These are phyloP conservation scores for Drosophila histrio DNA, from an alignment of 2,888 invertebrate genomes.

Conservation along the genomic window DNA sequence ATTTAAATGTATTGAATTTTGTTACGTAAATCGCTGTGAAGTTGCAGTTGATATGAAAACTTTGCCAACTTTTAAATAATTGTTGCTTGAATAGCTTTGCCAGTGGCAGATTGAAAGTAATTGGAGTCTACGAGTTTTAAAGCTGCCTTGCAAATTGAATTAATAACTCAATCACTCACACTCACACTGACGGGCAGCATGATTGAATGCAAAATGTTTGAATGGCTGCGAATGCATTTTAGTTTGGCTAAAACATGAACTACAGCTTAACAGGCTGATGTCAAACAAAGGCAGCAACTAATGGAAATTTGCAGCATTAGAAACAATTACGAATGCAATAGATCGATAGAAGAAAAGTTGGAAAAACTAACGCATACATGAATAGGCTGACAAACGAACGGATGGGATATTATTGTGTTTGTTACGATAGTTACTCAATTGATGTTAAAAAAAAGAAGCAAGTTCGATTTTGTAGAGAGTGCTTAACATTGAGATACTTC, in stretches of 20 bases:
- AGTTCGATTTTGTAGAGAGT: too few species aligned
- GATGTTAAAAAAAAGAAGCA: too few species aligned
- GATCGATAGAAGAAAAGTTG: background rate
- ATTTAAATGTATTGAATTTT: background rate
- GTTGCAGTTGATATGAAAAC: too few species aligned
- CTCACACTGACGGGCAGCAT: background rate
- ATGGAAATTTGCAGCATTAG: constrained; percentile 44
- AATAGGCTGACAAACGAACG: background rate
- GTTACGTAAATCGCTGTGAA: too few species aligned
- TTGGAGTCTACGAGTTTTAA: background rate
- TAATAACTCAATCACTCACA: constrained; percentile 16
- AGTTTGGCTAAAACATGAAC: constrained; percentile 21
- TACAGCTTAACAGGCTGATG: constrained; percentile 42
- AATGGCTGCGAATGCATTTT: constrained; percentile 22
- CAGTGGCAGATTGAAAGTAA: constrained; percentile 10
- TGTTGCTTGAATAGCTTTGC: background rate
- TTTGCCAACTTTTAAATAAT: too few species aligned
- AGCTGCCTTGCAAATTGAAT: constrained; percentile 9
- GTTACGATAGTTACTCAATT: constrained; percentile 32
- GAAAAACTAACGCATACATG: background rate
- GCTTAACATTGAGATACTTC: too few species aligned
- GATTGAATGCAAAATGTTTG: constrained; percentile 35
- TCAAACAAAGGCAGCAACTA: constrained; percentile 46
- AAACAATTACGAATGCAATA: constrained; percentile 12
- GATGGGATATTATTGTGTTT: constrained; percentile 32